phyloP scores from a whole-genome alignment of 1,140 invertebrate species.

The Polypedilum vanderplanki region DNA sequence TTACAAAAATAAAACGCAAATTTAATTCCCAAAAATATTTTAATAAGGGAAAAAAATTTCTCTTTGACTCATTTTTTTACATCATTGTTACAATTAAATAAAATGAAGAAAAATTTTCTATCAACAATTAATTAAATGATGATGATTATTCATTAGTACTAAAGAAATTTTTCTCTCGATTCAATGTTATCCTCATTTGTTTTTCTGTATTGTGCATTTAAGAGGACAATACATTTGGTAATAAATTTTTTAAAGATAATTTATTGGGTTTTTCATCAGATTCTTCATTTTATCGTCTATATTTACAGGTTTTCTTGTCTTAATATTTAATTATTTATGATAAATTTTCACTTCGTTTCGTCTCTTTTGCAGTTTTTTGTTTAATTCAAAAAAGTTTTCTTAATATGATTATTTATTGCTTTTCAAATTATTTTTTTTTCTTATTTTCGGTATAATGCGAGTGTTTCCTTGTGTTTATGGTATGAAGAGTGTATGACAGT shows the following conservation, averaged over 20 bases:
- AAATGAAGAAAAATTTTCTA: no score
- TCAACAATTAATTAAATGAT: no score
- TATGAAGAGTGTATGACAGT: neutral
- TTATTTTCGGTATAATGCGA: neutral
- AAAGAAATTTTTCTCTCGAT: no score
- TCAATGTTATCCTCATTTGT: no score
- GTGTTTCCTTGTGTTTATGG: neutral
- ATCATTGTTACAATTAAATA: no score
- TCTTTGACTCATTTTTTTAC: no score
- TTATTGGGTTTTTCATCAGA: slow-evolving; percentile 6
- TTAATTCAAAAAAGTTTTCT: neutral
- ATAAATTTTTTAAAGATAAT: slow-evolving; percentile 5
- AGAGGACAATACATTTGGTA: neutral
- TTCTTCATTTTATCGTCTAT: neutral
- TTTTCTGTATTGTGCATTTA: no score
- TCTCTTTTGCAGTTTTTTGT: neutral
- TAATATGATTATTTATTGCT: slow-evolving; percentile 19
- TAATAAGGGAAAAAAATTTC: no score
- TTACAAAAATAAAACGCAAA: no score
- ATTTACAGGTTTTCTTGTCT: neutral
- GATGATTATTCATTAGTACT: no score
- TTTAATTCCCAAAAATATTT: no score
- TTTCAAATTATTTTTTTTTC: neutral
- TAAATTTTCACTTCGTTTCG: slow-evolving; percentile 2
- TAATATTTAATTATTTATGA: neutral